These are phyloP conservation scores for Brachypterus glaber DNA, from an alignment of 2,888 invertebrate species.

Conservation along the genomic window DNA sequence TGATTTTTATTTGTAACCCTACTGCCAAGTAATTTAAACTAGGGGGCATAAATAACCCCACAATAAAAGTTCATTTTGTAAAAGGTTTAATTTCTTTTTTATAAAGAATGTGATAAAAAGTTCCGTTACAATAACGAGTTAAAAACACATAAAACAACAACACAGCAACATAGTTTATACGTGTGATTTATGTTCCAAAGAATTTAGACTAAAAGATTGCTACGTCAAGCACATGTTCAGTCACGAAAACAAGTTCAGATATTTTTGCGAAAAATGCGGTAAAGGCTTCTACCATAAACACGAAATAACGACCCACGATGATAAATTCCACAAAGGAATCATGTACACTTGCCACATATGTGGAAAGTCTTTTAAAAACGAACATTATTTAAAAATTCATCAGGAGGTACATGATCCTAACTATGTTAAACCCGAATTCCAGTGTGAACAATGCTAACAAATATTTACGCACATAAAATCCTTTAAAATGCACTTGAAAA, in stretches of 20 bases:
- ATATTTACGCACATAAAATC: background rate
- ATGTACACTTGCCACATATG: too few species aligned
- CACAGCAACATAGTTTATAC: too few species aligned
- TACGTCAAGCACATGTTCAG: constrained; percentile 7
- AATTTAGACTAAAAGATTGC: constrained; percentile 5
- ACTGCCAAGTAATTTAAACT: too few species aligned
- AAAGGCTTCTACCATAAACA: constrained; percentile 32
- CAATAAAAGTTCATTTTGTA: too few species aligned
- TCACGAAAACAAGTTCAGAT: constrained; percentile 13
- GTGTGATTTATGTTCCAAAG: too few species aligned
- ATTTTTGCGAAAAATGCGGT: constrained; percentile 13
- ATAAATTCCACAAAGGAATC: background rate
- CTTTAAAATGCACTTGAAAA: constrained; percentile 28
- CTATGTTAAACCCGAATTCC: too few species aligned
- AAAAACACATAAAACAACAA: too few species aligned
- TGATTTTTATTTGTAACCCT: too few species aligned
- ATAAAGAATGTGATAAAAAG: too few species aligned
- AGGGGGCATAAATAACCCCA: too few species aligned
- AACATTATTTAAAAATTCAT: background rate
- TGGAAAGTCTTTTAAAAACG: background rate
- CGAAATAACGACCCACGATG: constrained; percentile 33
- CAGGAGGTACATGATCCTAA: background rate
- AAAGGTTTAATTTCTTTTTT: too few species aligned
- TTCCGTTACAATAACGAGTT: too few species aligned
- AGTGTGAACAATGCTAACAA: background rate